phyloP scores from a whole-genome alignment of 2,113 vertebrate species.

The Onychostoma macrolepis region DNA sequence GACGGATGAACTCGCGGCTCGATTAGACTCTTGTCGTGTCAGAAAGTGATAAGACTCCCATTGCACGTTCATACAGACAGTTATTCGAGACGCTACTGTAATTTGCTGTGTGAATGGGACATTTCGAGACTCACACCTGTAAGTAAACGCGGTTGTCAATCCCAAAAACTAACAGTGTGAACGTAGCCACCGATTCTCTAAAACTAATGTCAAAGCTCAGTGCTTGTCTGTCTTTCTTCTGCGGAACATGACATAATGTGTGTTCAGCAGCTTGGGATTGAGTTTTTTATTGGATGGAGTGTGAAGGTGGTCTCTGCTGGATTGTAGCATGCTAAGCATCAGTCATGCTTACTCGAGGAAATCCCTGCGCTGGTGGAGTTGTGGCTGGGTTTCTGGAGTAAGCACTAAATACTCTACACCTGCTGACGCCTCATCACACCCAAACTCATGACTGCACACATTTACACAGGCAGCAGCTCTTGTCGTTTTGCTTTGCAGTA shows the following conservation, averaged over 20 bases:
- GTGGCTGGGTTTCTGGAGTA: constrained; percentile 17
- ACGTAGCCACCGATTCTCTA: too few species aligned
- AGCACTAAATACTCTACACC: constrained; percentile 25
- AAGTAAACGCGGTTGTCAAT: too few species aligned
- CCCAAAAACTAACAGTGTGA: too few species aligned
- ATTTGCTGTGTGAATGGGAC: too few species aligned
- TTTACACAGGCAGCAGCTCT: background rate
- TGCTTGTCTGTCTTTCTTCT: too few species aligned
- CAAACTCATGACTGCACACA: constrained; percentile 34
- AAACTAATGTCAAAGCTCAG: too few species aligned
- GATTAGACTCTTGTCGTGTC: too few species aligned
- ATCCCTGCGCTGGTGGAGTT: background rate
- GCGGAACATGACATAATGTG: background rate
- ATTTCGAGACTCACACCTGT: too few species aligned
- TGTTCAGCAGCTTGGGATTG: background rate
- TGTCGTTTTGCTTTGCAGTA: background rate
- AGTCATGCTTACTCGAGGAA: constrained; percentile 19
- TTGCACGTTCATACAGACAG: too few species aligned
- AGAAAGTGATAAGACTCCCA: too few species aligned
- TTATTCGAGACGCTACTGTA: too few species aligned
- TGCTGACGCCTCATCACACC: constrained; percentile 6
- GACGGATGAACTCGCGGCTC: too few species aligned
- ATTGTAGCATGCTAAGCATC: constrained; percentile 6
- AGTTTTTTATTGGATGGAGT: background rate
- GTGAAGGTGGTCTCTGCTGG: background rate